Evolutionary conservation across 2,888 invertebrate genomes (phyloP).

Genomic region (Campopleginae sp.): DNA sequence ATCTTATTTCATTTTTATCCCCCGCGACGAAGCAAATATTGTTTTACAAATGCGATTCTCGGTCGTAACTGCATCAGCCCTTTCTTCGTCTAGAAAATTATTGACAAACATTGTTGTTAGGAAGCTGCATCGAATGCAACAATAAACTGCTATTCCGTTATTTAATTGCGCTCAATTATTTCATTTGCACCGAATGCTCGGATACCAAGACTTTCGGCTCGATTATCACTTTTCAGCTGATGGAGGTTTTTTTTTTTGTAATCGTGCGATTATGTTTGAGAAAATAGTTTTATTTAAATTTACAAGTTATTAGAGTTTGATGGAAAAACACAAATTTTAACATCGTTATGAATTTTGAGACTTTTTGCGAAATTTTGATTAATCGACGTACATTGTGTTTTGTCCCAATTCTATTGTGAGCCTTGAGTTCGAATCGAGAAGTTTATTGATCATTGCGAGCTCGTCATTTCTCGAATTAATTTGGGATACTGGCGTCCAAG

Average conservation of each 20-base stretch:
- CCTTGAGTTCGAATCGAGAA: constrained; percentile 67
- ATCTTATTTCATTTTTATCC: constrained; percentile 12
- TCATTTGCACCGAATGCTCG: background rate
- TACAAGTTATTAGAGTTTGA: background rate
- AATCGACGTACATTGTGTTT: constrained; percentile 69
- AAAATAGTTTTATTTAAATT: constrained; percentile 33
- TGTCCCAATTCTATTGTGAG: constrained; percentile 59
- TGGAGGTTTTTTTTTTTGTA: background rate
- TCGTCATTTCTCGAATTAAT: constrained; percentile 81
- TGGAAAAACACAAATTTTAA: background rate
- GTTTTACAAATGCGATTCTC: constrained; percentile 36
- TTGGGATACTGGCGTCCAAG: constrained; percentile 88
- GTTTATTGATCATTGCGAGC: constrained; percentile 70
- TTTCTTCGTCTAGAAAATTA: constrained; percentile 54
- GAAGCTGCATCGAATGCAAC: constrained; percentile 62
- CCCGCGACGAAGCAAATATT: constrained; percentile 18
- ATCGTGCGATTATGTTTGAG: background rate
- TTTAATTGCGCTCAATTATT: constrained; percentile 39
- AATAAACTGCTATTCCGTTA: constrained; percentile 67
- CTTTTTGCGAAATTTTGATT: background rate
- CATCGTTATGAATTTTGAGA: background rate
- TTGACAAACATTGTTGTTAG: constrained; percentile 57
- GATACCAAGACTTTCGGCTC: background rate
- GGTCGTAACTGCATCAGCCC: constrained; percentile 44
- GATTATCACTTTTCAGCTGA: background rate